Base-by-base conservation (phyloP, 2,113 vertebrate genomes). In the Lanius ludovicianus region DNA sequence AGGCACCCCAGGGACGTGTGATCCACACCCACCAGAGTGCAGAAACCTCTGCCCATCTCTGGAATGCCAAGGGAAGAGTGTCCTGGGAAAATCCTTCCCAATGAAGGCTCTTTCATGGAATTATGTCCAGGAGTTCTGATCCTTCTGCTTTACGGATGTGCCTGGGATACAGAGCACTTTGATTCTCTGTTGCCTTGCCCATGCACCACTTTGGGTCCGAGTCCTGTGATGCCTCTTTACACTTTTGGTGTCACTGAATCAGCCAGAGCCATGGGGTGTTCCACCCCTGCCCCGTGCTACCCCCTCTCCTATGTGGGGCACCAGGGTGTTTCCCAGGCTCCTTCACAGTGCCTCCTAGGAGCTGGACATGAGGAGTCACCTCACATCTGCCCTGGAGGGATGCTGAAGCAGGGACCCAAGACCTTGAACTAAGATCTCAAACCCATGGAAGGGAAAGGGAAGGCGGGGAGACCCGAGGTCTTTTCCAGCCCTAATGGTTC, bases 211-310 rank as follows among this genome's bases (percentile, higher is more conserved):
- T 37, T 35, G 68, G 16, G 55, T 52, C 33, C n/a, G 7, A 14
- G 27, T 1, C 15, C 22, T 20, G 20, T 2, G 59, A 16, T 4
- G 4, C 27, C 50, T 50, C 0, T 3, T 23, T 17, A 3, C 12
- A 1, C 2, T 50, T 63, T 4, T 21, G 47, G 27, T 3, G 2
- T 13, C 63, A 3, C 16, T 4, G 1, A 9, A 24, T 10, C n/a
- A 67, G 16, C 11, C 80, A 35, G 25, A 33, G 28, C 13, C 27
- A 2, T 3, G 44, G 13, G 44, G 10, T 30, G 31, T 27, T 24
- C 31, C 20, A 55, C 0, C 18, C 30, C 50, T 41, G 37, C 50
- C 1, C 3, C 2, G 41, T 47, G 35, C 16, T 55, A 10, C 15
- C n/a, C 13, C 35, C 53, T 53, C 25, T 60, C 11, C 31, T 33